Percentiles rank a stretch among this genome's conserved stretches.
Evolutionary conservation across 1,140 invertebrate species (phyloP).

Genomic region (Micrasema minimum): DNA sequence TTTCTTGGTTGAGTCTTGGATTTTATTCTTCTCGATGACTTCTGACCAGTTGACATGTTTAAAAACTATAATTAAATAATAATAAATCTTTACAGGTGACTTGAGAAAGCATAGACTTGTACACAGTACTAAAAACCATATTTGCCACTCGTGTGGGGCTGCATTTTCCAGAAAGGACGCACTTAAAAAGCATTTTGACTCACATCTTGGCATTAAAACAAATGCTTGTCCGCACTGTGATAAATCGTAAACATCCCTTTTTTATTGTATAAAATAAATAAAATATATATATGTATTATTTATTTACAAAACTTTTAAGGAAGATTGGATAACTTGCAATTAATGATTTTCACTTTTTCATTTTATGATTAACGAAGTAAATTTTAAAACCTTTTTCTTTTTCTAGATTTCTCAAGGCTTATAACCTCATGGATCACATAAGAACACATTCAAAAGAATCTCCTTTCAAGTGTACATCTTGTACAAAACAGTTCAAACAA

Average conservation of each 20-base stretch:
- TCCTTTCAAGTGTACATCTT: slow-evolving; percentile 6
- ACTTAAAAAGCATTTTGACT: slow-evolving; percentile 18
- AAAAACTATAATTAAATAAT: background rate
- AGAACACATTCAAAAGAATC: slow-evolving; percentile 20
- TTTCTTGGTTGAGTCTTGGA: no score
- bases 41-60: no score
- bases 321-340: no score
- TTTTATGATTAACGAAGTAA: no score
- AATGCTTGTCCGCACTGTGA: slow-evolving; percentile 27
- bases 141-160: slow-evolving; percentile 30
- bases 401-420: slow-evolving; percentile 34
- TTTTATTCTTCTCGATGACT: no score
- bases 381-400: no score
- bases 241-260: slow-evolving; percentile 11
- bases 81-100: slow-evolving; percentile 18
- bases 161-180: slow-evolving; percentile 37
- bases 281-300: slow-evolving; percentile 23
- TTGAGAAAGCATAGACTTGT: slow-evolving; percentile 15
- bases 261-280: slow-evolving; percentile 21
- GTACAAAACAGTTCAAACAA: slow-evolving; percentile 33
- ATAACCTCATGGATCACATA: slow-evolving; percentile 19
- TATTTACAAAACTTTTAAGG: no score
- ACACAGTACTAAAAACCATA: slow-evolving; percentile 1
- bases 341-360: no score
- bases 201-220: slow-evolving; percentile 30